These are phyloP conservation scores for Takifugu flavidus DNA, from an alignment of 2,113 vertebrate genomes.

Conservation along the genomic window DNA sequence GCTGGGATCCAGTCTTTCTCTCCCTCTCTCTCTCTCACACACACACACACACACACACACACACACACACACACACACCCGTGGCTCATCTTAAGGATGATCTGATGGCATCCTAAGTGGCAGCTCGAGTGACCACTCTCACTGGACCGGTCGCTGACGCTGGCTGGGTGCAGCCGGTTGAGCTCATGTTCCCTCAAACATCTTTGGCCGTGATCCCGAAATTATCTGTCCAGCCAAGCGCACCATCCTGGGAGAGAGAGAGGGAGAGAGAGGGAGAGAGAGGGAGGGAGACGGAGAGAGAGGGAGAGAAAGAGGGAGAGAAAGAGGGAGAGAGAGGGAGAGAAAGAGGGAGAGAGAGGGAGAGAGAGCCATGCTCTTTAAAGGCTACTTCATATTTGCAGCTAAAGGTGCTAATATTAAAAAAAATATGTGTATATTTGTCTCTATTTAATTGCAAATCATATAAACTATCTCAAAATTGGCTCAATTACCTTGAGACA, in stretches of 20 bases:
- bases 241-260: constrained; percentile 28
- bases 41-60: constrained; percentile 11
- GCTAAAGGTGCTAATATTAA: no score
- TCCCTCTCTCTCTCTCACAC: not conserved
- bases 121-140: constrained; percentile 24
- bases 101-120: constrained; percentile 44
- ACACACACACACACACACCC: constrained; percentile 13
- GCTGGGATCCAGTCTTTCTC: constrained; percentile 20
- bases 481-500: no score
- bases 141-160: constrained; percentile 1
- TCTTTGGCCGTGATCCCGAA: constrained; percentile 52
- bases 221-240: constrained; percentile 45
- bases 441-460: no score
- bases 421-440: no score
- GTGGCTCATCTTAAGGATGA: constrained; percentile 30
- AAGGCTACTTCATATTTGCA: constrained; percentile 10
- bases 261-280: not conserved
- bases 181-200: constrained; percentile 54
- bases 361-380: constrained; percentile 23
- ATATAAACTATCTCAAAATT: no score
- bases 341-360: not conserved
- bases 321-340: no score
- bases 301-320: not conserved
- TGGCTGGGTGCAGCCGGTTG: constrained; percentile 54
- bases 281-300: not conserved